A percentile compares a stretch with the other conserved stretches of the same genome.
These are phyloP conservation scores for Mesorhabditis sp. DNA, from an alignment of 2,888 invertebrate species.

Conservation along the genomic window DNA sequence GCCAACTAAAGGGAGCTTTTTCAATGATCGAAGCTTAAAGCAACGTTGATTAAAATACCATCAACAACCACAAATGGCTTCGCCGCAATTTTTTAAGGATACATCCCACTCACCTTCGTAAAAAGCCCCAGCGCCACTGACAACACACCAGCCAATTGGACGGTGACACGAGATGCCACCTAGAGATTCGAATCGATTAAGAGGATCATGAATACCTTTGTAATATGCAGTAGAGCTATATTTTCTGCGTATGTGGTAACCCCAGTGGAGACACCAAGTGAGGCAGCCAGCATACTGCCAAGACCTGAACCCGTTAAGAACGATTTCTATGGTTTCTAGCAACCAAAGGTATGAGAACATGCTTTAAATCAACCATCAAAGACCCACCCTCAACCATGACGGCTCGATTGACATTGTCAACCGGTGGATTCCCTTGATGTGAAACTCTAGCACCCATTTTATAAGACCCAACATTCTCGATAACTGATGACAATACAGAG, in stretches of 20 bases:
- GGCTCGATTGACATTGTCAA: conserved; percentile 44
- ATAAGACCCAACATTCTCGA: conserved; percentile 48
- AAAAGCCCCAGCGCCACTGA: conserved; percentile 1
- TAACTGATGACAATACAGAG: conserved; percentile 39
- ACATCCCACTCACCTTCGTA: not conserved
- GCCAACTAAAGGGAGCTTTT: conserved; percentile 22
- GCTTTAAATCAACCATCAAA: not conserved
- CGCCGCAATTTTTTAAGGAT: too few species aligned
- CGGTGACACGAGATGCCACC: conserved; percentile 46
- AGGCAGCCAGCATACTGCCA: conserved; percentile 40
- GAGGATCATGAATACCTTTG: conserved; percentile 18
- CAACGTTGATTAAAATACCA: too few species aligned
- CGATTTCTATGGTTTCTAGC: too few species aligned
- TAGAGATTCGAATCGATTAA: conserved; percentile 7
- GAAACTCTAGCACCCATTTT: conserved; percentile 33
- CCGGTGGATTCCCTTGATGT: conserved; percentile 40
- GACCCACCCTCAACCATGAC: conserved; percentile 43
- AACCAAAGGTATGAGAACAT: not conserved
- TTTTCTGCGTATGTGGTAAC: conserved; percentile 51
- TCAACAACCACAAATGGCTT: too few species aligned
- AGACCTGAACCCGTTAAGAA: conserved; percentile 22
- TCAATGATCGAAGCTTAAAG: not conserved
- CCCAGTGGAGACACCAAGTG: conserved; percentile 43
- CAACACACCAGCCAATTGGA: conserved; percentile 48
- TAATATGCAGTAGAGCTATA: conserved; percentile 47